phyloP scores from a whole-genome alignment of 2,888 invertebrate genomes.

The Dynastes grantii region DNA sequence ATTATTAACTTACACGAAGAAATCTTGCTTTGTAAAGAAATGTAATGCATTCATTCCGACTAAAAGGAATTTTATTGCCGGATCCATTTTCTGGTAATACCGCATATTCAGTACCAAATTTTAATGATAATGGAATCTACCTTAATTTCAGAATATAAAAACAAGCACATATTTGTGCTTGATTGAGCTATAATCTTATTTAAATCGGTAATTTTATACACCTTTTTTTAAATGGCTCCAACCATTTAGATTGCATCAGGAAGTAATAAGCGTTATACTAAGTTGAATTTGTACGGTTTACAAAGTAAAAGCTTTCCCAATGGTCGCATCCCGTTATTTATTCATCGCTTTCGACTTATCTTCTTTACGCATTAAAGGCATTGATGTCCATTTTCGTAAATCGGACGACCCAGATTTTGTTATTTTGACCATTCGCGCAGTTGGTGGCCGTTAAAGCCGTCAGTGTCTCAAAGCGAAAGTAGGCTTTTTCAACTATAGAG shows the following conservation, averaged over 20 bases:
- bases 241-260: background rate
- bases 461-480: constrained; percentile 34
- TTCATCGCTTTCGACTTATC: background rate
- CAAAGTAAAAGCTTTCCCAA: background rate
- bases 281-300: background rate
- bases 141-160: too few relatives aligned
- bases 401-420: constrained; percentile 14
- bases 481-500: constrained; percentile 18
- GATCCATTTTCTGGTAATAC: too few relatives aligned
- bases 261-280: background rate
- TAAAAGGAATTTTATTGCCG: too few relatives aligned
- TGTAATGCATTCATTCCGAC: too few relatives aligned
- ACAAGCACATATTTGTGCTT: background rate
- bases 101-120: too few relatives aligned
- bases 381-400: constrained; percentile 22
- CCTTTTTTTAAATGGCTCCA: background rate
- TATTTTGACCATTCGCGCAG: background rate
- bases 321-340: background rate
- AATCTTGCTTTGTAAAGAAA: too few relatives aligned
- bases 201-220: background rate
- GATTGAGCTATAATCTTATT: background rate
- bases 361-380: background rate
- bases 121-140: too few relatives aligned
- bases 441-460: background rate
- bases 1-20: too few relatives aligned